phyloP scores from a whole-genome alignment of 1,140 invertebrate genomes.

The Spodoptera litura region DNA sequence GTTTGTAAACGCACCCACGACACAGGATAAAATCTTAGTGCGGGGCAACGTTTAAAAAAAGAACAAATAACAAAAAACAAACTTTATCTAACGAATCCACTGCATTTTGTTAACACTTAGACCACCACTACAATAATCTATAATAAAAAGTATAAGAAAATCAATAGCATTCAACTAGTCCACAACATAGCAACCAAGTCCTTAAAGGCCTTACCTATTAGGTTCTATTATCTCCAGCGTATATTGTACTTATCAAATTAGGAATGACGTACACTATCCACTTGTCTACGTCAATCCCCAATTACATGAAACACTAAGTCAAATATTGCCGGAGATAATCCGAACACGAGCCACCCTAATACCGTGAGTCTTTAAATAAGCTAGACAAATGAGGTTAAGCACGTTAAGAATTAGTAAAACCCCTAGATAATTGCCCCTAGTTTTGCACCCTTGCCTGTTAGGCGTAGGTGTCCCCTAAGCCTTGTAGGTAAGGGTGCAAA shows the following conservation, averaged over 20 bases:
- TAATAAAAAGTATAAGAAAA: too few species aligned
- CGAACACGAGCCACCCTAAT: slow-evolving; percentile 27
- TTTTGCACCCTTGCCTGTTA: too few species aligned
- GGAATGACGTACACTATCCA: background rate
- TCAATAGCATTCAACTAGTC: too few species aligned
- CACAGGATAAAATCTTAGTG: too few species aligned
- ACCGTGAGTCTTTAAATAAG: slow-evolving; percentile 63
- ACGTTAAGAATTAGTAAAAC: slow-evolving; percentile 63
- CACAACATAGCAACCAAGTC: too few species aligned
- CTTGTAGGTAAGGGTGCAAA: slow-evolving; percentile 18
- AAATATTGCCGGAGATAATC: slow-evolving; percentile 45
- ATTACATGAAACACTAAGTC: slow-evolving; percentile 25
- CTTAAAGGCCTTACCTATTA: too few species aligned
- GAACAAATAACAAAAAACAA: too few species aligned
- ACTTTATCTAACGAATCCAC: too few species aligned
- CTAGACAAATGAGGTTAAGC: slow-evolving; percentile 66
- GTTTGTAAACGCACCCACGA: too few species aligned
- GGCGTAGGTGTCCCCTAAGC: background rate
- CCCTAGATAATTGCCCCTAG: slow-evolving; percentile 60
- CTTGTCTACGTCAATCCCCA: slow-evolving; percentile 8
- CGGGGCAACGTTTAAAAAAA: too few species aligned
- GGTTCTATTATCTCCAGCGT: too few species aligned
- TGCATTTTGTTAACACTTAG: background rate
- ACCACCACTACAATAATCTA: background rate
- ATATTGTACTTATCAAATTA: background rate